A percentile compares a stretch with the other conserved stretches of the same genome.
Conservation (phyloP, 2,888 invertebrate genomes). For the Dryomyza anilis region DNA sequence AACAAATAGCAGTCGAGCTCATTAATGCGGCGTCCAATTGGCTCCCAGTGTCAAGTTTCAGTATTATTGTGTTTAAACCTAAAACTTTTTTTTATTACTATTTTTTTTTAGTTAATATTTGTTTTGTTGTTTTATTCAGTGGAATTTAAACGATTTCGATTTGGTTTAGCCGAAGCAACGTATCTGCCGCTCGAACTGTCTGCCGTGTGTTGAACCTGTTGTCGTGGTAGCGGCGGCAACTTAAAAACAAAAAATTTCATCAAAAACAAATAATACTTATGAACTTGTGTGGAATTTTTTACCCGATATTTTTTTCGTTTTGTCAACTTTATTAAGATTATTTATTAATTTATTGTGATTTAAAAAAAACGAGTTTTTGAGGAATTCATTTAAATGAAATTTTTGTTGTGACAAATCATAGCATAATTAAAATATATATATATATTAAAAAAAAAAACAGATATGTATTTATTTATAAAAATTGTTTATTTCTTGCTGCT, state of each 20-base stretch:
- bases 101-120: no score
- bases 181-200: not conserved
- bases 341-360: conserved; percentile 15
- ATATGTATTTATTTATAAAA: not conserved
- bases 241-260: conserved; percentile 13
- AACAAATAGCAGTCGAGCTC: not conserved
- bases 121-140: not conserved
- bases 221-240: no score
- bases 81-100: no score
- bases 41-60: conserved; percentile 4
- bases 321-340: conserved; percentile 11
- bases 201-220: conserved; percentile 8
- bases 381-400: not conserved
- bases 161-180: not conserved
- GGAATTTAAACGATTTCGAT: conserved; percentile 6
- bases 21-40: conserved; percentile 16
- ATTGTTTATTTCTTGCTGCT: not conserved
- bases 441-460: not conserved
- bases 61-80: no score
- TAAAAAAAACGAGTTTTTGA: no score
- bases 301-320: not conserved
- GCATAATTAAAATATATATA: not conserved
- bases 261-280: no score
- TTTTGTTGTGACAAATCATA: not conserved
- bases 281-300: conserved; percentile 14